Evolutionary conservation across 2,113 vertebrate species (phyloP), one percentile per base, ranked within the genome.

Genomic region (Sebastes schlegelii): DNA sequence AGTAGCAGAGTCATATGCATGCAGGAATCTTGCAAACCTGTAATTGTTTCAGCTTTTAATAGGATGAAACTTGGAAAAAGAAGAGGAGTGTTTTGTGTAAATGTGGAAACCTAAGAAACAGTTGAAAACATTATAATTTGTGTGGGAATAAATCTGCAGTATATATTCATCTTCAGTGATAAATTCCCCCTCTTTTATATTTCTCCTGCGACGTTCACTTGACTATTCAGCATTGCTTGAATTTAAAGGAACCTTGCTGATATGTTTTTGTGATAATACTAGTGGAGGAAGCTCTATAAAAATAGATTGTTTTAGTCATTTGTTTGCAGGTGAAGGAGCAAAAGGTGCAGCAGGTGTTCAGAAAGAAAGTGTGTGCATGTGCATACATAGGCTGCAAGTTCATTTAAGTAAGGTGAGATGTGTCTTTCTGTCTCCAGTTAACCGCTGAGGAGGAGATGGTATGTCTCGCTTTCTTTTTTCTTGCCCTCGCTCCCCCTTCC

Each of bases 371-470:
- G 19, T 62, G 52, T 49, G 62, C 48, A 48, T 80, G 46, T 63
- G 51, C 19, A 13, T 23, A 6, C 42, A 48, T 5, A 42, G 19
- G n/a, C 21, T 23, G 16, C 2, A 21, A 43, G 40, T 6, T 71
- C 5, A 57, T 63, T 13, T 76, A n/a, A 55, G 54, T 1, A 69
- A 63, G 10, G 42, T 54, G 6, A 85, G 21, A 79, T 90, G 2
- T 84, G 23, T 86, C 4, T 88, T 16, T 91, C 6, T 86, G 19
- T 74, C 60, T 72, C 2, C 93, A 96, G 95, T 49, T 95, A 5
- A 93, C 95, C 61, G 85, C 88, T 67, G 95, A 96, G 90, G 95
- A 95, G 89, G 91, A 94, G 68, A 89, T 82, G 95, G 95, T 95
- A 95, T 23, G 95, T 95, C 63, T 54, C 49, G n/a, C 42, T 61